Evolutionary conservation across 2,797 vertebrate species (phyloP).

Genomic region (Thripadectes ignobilis): DNA sequence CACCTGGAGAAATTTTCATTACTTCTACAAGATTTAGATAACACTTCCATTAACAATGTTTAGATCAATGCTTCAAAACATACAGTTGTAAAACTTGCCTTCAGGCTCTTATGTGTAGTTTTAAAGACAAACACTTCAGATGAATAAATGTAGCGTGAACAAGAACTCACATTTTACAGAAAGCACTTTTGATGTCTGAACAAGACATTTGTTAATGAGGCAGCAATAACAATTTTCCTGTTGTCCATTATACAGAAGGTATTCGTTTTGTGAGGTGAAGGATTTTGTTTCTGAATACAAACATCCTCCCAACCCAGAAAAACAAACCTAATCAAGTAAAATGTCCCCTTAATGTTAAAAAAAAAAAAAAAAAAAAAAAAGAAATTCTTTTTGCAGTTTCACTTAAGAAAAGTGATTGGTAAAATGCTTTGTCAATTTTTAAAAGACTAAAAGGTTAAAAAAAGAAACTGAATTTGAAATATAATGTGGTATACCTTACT

Average conservation of each 20-base stretch:
- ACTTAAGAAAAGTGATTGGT: background rate
- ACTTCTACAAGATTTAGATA: constrained; percentile 72
- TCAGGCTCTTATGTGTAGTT: background rate
- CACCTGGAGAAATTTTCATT: constrained; percentile 68
- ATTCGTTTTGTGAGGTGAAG: background rate
- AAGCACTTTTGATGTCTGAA: background rate
- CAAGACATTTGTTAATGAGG: background rate
- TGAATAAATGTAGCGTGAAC: background rate
- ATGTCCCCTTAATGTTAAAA: background rate
- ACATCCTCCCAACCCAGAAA: fast-evolving
- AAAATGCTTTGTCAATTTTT: background rate
- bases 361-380: background rate
- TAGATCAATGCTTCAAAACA: constrained; percentile 57
- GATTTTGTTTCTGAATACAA: background rate
- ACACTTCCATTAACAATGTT: constrained; percentile 62
- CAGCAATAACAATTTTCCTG: background rate
- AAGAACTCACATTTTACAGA: background rate
- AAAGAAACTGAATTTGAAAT: background rate
- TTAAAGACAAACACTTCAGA: constrained; percentile 3
- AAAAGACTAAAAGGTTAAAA: background rate
- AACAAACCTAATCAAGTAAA: background rate
- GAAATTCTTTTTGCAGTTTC: background rate
- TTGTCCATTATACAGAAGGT: background rate
- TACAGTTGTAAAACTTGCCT: constrained; percentile 1
- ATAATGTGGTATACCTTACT: background rate